Base-by-base conservation (phyloP, 2,888 invertebrate genomes). In the Amphimallon solstitiale region DNA sequence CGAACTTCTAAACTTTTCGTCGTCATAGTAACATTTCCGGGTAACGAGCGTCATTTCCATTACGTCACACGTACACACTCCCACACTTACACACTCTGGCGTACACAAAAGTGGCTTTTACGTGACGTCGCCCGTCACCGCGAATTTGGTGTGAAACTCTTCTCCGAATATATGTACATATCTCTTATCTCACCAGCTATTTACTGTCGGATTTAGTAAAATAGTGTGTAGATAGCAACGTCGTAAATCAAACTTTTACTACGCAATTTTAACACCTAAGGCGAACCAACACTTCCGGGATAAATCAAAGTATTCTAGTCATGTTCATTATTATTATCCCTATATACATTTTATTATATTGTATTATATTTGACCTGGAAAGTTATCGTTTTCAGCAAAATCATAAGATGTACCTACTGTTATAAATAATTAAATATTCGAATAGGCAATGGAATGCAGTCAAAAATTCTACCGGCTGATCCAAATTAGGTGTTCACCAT, bases 51-150 rank as follows among this genome's bases (percentile, higher is more conserved):
- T 29, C 9, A 9, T 29, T n/a, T n/a, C n/a, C n/a, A n/a, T 17
- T 34, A 52, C 37, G 35, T 52, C n/a, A 15, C 7, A 2, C 34
- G 17, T n/a, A n/a, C n/a, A n/a, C n/a, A n/a, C n/a, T n/a, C n/a
- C n/a, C n/a, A n/a, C n/a, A n/a, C n/a, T n/a, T n/a, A n/a, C n/a
- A n/a, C 29, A 29, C 29, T 5, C 29, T 29, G 29, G 5, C 54
- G 40, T 43, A 59, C 43, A 59, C 43, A 59, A 59, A 59, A 15
- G 56, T 15, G 54, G 40, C 2, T 29, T 59, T 45, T 59, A 43
- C 15, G 56, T 38, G 19, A 7, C 19, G 37, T 29, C 19, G 21
- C 12, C 19, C 19, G 37, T 29, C 19, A 12, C 12, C 19, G 19
- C 21, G 40, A 54, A 38, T 54, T 54, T 37, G 7, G 9, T 12